Conservation (phyloP, 2,113 vertebrate genomes). For the Mirza zaza region DNA sequence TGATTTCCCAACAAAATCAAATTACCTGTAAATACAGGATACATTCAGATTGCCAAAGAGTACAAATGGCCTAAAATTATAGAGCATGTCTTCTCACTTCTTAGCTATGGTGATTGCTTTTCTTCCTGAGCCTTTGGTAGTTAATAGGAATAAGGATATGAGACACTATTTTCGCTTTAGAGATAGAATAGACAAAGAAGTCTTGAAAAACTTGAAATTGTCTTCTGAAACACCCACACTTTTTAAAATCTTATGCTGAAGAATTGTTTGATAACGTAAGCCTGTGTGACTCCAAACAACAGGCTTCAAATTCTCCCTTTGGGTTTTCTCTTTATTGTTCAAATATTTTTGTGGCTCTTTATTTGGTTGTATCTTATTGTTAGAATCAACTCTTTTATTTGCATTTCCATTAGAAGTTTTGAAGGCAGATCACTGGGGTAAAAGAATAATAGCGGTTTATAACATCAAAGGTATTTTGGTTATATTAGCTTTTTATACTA, state of each 20-base stretch:
- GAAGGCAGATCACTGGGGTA: not conserved
- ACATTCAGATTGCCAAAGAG: not conserved
- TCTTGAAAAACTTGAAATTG: not conserved
- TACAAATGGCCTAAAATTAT: not conserved
- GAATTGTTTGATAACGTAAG: not conserved
- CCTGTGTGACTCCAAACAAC: not conserved
- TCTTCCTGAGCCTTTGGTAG: not conserved
- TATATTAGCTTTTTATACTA: not conserved
- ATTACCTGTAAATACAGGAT: not conserved
- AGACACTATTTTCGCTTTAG: not conserved
- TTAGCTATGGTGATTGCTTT: not conserved
- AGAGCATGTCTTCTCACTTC: not conserved
- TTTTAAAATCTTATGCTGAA: not conserved
- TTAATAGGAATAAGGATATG: conserved; percentile 10
- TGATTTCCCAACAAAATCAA: conserved; percentile 30
- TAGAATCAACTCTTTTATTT: not conserved
- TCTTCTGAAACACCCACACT: not conserved
- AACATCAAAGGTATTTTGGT: not conserved
- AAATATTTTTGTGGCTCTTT: not conserved
- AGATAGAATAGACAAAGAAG: not conserved
- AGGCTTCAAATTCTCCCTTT: not conserved
- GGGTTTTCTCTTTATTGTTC: not conserved
- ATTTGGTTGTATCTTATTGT: not conserved
- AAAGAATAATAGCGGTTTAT: not conserved
- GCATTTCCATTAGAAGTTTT: conserved; percentile 10